phyloP scores from a whole-genome alignment of 2,888 invertebrate genomes.

The Lasioglossum marginatum region DNA sequence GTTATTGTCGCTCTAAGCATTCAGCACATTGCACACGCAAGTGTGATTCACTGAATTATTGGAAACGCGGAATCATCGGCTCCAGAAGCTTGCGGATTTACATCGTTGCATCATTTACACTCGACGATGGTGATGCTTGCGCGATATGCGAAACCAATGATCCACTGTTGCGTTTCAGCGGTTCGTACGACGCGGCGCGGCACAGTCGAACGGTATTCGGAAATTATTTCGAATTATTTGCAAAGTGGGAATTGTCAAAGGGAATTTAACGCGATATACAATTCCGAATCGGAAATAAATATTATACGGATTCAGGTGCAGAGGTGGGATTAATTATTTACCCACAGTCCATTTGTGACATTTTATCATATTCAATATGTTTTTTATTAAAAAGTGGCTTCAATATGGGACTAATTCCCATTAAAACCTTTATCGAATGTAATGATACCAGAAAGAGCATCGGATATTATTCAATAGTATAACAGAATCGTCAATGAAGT shows the following conservation, averaged over 20 bases:
- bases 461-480: no score
- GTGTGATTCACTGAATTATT: slow-evolving; percentile 31
- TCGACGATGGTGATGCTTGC: background rate
- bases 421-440: no score
- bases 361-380: no score
- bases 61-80: background rate
- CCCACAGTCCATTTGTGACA: no score
- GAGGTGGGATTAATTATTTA: background rate
- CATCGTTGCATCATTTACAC: background rate
- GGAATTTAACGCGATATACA: background rate
- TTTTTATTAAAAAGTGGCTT: no score
- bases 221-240: background rate
- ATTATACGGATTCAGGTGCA: background rate
- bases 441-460: no score
- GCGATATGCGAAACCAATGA: background rate
- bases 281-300: background rate
- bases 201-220: background rate
- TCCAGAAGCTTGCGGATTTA: background rate
- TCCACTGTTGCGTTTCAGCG: background rate
- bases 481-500: no score
- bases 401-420: no score
- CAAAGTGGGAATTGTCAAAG: background rate
- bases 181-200: background rate
- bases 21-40: slow-evolving; percentile 12
- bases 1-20: slow-evolving; percentile 16